Evolutionary conservation across 2,888 invertebrate genomes (phyloP).

Genomic region (Meloe dianella): DNA sequence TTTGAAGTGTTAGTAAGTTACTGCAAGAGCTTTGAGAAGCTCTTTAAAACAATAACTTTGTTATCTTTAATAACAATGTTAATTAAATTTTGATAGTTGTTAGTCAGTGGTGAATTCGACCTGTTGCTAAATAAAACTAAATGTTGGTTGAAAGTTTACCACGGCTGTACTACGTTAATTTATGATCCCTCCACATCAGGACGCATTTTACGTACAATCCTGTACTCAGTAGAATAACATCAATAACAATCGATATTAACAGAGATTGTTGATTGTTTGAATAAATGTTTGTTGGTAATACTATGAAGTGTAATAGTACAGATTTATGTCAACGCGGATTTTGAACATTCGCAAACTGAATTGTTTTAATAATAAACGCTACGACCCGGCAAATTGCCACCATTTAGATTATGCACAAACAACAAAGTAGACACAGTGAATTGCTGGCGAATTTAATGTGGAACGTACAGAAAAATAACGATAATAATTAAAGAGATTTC

Average conservation of each 20-base stretch:
- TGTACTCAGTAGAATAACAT: background rate
- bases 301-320: background rate
- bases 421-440: background rate
- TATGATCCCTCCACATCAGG: slow-evolving; percentile 16
- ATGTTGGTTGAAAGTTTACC: no score
- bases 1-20: no score
- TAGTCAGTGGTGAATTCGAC: slow-evolving; percentile 9
- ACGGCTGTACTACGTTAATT: slow-evolving; percentile 31
- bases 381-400: slow-evolving; percentile 2
- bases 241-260: background rate
- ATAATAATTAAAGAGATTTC: background rate
- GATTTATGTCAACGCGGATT: background rate
- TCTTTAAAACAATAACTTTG: background rate
- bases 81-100: background rate
- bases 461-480: background rate
- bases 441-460: background rate
- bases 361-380: slow-evolving; percentile 2
- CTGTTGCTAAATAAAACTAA: slow-evolving; percentile 27
- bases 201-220: background rate
- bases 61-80: background rate
- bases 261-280: background rate
- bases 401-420: slow-evolving; percentile 2
- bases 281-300: background rate
- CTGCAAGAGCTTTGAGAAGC: background rate
- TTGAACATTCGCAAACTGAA: background rate